A percentile compares a stretch with the other conserved stretches of the same genome.
phyloP scores from a whole-genome alignment of 2,888 invertebrate species.

The Chelonus formosanus region DNA sequence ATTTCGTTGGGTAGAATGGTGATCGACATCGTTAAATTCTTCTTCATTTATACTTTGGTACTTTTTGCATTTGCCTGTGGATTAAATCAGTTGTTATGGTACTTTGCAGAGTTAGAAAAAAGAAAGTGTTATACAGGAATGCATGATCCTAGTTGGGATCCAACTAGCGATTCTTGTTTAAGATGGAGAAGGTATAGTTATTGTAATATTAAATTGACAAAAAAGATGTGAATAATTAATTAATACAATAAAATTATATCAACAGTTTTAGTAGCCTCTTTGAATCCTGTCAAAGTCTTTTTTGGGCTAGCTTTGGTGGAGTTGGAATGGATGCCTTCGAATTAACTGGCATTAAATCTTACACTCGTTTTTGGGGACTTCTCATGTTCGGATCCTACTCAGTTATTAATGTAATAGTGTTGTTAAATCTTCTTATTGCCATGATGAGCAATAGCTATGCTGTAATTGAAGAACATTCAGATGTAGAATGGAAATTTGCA shows the following conservation, averaged over 20 bases:
- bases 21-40: conserved; percentile 91
- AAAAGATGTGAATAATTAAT: too few relatives aligned
- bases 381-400: conserved; percentile 97
- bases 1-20: conserved; percentile 91
- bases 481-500: conserved; percentile 97
- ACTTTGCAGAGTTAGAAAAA: conserved; percentile 87
- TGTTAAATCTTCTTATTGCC: conserved; percentile 92
- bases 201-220: too few relatives aligned
- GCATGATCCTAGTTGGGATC: conserved; percentile 79
- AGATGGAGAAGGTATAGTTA: conserved; percentile 78
- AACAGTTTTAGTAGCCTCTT: conserved; percentile 76
- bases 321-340: conserved; percentile 89
- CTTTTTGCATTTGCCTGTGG: conserved; percentile 94
- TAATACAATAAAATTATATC: not conserved
- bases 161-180: conserved; percentile 79
- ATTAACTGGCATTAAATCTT: conserved; percentile 83
- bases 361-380: conserved; percentile 93
- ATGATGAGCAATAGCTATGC: conserved; percentile 99
- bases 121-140: conserved; percentile 78
- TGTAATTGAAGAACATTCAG: conserved; percentile 91
- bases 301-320: conserved; percentile 96
- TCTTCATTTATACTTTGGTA: conserved; percentile 87
- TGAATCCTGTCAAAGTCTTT: conserved; percentile 93
- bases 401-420: conserved; percentile 92
- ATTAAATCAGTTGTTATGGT: conserved; percentile 92